These are phyloP conservation scores for Entomobrya proxima DNA, from an alignment of 2,888 invertebrate species.

Conservation along the genomic window DNA sequence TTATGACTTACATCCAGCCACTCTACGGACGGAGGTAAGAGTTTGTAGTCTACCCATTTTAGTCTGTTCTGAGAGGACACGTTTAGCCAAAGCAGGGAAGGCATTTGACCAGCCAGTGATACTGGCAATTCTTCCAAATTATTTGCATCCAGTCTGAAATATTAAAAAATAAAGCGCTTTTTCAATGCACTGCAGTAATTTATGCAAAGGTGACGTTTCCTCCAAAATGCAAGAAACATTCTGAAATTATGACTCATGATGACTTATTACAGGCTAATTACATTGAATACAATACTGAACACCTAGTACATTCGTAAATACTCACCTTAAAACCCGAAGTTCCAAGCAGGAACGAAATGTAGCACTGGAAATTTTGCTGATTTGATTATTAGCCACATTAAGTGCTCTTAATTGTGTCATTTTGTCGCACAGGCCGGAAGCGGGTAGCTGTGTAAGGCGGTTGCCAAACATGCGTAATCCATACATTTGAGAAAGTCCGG, in stretches of 20 bases:
- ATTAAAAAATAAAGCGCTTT: too few species aligned
- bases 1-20: conserved; percentile 86
- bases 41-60: conserved; percentile 90
- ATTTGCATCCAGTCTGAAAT: conserved; percentile 92
- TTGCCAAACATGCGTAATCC: conserved; percentile 93
- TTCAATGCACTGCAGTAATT: too few species aligned
- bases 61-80: conserved; percentile 93
- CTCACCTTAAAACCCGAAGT: conserved; percentile 90
- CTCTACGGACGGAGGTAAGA: conserved; percentile 88
- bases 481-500: conserved; percentile 90
- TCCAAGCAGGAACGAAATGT: conserved; percentile 89
- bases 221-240: too few species aligned
- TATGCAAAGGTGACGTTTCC: too few species aligned
- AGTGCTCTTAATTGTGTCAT: conserved; percentile 89
- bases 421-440: conserved; percentile 92
- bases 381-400: conserved; percentile 91
- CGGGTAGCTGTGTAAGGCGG: conserved; percentile 89
- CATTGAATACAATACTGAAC: too few species aligned
- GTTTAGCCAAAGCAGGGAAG: conserved; percentile 91
- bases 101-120: conserved; percentile 87
- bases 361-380: conserved; percentile 89
- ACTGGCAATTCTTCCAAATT: conserved; percentile 92
- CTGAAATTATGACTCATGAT: too few species aligned
- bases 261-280: too few species aligned
- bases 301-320: too few species aligned